Conservation (phyloP, 2,113 vertebrate species). For the Carollia perspicillata region DNA sequence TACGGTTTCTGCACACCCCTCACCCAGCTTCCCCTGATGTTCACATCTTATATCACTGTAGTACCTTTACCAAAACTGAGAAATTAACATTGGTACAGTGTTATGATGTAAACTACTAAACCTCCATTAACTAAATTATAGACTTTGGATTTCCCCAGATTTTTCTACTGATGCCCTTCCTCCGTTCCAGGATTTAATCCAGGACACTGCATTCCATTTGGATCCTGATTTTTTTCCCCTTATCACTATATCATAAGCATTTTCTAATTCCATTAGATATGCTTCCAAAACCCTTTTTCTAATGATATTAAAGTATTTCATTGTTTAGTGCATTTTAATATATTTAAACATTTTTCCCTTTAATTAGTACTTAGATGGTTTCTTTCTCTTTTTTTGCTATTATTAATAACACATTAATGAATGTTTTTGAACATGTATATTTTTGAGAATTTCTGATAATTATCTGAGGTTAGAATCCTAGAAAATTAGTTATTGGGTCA, state of each 20-base stretch:
- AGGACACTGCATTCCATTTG: neutral
- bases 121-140: neutral
- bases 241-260: neutral
- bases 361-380: neutral
- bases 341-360: neutral
- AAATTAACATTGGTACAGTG: neutral
- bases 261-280: slow-evolving; percentile 49
- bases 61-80: neutral
- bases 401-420: neutral
- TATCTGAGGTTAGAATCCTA: neutral
- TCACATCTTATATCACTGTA: neutral
- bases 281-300: slow-evolving; percentile 23
- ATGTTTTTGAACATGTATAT: neutral
- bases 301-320: slow-evolving; percentile 42
- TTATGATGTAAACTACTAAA: neutral
- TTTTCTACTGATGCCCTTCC: slow-evolving; percentile 19
- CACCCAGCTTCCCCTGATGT: neutral
- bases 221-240: slow-evolving; percentile 37
- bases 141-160: neutral
- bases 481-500: slow-evolving; percentile 26
- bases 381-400: neutral
- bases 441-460: slow-evolving; percentile 41
- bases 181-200: neutral
- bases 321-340: slow-evolving; percentile 23
- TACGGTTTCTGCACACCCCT: neutral